Evolutionary conservation across 1,140 invertebrate species (phyloP).

Genomic region (Drosophila aff.): DNA sequence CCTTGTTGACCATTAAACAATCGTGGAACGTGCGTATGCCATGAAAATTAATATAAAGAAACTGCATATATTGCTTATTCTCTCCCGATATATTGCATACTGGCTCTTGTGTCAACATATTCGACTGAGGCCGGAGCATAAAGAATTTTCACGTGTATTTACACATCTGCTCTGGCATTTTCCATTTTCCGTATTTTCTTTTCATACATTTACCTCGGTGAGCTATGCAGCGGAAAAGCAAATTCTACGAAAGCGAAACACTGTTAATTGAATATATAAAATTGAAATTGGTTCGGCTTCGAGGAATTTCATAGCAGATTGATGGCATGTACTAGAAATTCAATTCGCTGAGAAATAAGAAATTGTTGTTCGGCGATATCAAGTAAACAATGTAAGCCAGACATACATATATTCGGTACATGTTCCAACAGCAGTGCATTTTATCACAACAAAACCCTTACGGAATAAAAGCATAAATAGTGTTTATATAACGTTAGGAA

Average conservation of each 20-base stretch:
- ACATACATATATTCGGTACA: not conserved
- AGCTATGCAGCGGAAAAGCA: conserved; percentile 21
- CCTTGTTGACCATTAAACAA: conserved; percentile 21
- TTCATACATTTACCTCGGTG: conserved; percentile 24
- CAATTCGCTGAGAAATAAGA: not conserved
- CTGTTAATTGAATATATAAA: conserved; percentile 49
- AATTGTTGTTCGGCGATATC: not conserved
- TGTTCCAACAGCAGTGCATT: no score
- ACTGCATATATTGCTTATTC: conserved; percentile 11
- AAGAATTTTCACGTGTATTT: conserved; percentile 41
- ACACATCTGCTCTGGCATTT: conserved; percentile 21
- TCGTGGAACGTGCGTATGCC: not conserved
- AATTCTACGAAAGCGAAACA: conserved; percentile 18
- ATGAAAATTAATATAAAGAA: conserved; percentile 28
- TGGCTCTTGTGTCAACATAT: conserved; percentile 27
- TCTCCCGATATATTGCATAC: conserved; percentile 10
- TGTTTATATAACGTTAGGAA: no score
- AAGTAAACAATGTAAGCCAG: not conserved
- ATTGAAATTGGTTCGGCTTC: conserved; percentile 24
- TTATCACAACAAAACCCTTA: no score
- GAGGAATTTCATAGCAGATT: conserved; percentile 4
- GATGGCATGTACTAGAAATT: conserved; percentile 6
- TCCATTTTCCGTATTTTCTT: conserved; percentile 29
- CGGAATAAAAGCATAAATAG: no score
- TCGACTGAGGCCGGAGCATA: conserved; percentile 11